Base-by-base conservation (phyloP, 2,113 vertebrate species). In the Corythornis madagascariensis region DNA sequence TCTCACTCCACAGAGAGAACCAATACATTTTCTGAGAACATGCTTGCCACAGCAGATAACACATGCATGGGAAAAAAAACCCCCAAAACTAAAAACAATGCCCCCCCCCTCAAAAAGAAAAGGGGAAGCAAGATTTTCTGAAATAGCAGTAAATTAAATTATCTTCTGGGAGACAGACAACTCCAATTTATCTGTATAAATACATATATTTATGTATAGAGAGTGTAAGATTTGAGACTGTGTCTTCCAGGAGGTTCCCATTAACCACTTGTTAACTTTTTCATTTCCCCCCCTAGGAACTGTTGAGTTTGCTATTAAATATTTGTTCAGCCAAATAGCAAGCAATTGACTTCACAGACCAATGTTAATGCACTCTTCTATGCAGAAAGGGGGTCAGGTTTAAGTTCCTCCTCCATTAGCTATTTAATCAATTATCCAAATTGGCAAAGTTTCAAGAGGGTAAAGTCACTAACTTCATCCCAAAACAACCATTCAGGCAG, bases 391-490 rank as follows among this genome's bases (percentile, higher is more conserved):
- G 53, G 83, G 61, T 84, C 92, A 84, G 35, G 53, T 93, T 90
- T 90, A 92, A 90, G 56, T 83, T 92, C 76, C 26, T 77, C 56
- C 72, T 94, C 66, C 93, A 93, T 90, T 90, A 88, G 65, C 73
- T 88, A 83, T 95, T 96, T 92, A 96, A 95, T 95, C 86, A 88
- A 92, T 95, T 96, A 94, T 72, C 63, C n/a, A 90, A 83, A 96
- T 11, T 82, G 93, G 83, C 79, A 84, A 90, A 84, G 60, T 96
- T 93, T 90, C 88, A 90, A 86, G 65, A 57, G 48, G 48, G 90
- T 65, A 90, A 83, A 88, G 72, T 66, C 52, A 45, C 72, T 89
- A 52, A 59, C 60, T 96, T 92, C 79, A 80, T 86, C 83, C 72
- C 56, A 80, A 88, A 95, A 92, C 91, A 95, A 86, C 78, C 50